Conservation (phyloP, 2,113 vertebrate genomes). For the Galbula dea region DNA sequence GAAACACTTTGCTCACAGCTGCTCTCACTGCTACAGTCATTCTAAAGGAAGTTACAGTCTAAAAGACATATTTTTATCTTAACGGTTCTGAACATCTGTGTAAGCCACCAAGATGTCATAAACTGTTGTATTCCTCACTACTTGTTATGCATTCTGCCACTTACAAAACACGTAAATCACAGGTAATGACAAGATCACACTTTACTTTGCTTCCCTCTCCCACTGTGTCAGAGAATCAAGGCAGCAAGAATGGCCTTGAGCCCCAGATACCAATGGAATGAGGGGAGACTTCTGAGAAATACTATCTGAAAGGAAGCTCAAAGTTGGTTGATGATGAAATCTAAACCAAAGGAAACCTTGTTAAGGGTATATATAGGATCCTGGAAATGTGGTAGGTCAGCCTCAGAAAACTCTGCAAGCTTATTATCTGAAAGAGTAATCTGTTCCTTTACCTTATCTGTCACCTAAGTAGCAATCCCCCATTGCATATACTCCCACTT, state of each 20-base stretch:
- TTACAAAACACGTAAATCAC: background rate
- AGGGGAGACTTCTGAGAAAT: background rate
- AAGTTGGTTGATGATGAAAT: background rate
- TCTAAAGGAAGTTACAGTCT: background rate
- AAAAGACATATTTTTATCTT: constrained; percentile 18
- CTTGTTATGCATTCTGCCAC: background rate
- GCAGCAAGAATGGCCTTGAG: background rate
- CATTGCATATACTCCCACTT: background rate
- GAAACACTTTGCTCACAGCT: background rate
- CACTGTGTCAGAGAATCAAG: background rate
- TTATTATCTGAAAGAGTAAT: background rate
- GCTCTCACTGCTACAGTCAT: background rate
- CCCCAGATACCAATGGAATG: background rate
- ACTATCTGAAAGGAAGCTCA: background rate
- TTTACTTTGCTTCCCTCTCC: background rate
- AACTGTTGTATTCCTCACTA: background rate
- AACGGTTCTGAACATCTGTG: constrained; percentile 48
- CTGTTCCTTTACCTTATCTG: background rate
- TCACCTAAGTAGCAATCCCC: background rate
- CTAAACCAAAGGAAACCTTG: background rate
- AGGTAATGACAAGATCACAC: background rate
- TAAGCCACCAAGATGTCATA: background rate
- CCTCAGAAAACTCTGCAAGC: background rate
- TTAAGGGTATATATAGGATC: background rate
- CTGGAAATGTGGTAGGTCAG: background rate